A percentile compares a stretch with the other conserved stretches of the same genome.
phyloP scores from a whole-genome alignment of 2,113 vertebrate genomes.

The Riparia riparia region DNA sequence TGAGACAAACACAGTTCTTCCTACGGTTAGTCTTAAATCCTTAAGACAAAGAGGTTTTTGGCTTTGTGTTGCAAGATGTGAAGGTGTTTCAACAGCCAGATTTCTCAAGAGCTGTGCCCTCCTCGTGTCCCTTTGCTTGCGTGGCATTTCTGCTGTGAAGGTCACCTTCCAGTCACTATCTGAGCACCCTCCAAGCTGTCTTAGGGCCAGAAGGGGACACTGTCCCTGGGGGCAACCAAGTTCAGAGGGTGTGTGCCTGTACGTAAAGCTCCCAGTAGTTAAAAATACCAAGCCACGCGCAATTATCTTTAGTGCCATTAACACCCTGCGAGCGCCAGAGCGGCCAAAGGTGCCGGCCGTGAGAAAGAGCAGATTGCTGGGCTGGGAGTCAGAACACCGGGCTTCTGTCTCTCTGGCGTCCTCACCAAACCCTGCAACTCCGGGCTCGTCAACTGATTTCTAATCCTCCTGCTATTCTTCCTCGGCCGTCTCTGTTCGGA shows the following conservation, averaged over 20 bases:
- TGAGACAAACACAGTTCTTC: slow-evolving; percentile 32
- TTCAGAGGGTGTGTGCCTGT: background rate
- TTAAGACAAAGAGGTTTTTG: slow-evolving; percentile 17
- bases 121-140: background rate
- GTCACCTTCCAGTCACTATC: background rate
- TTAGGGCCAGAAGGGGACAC: background rate
- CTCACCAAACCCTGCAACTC: background rate
- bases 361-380: background rate
- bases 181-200: background rate
- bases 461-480: background rate
- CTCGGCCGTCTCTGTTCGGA: background rate
- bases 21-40: slow-evolving; percentile 4
- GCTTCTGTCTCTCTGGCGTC: background rate
- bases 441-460: background rate
- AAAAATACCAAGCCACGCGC: background rate
- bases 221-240: background rate
- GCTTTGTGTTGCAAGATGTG: background rate
- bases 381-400: background rate
- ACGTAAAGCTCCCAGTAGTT: background rate
- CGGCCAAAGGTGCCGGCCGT: background rate
- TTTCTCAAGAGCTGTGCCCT: background rate
- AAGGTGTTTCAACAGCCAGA: slow-evolving; percentile 24
- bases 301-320: background rate
- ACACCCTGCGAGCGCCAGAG: background rate
- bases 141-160: background rate